Evolutionary conservation across 2,888 invertebrate species (phyloP).

Genomic region (Dendrolimus pini): DNA sequence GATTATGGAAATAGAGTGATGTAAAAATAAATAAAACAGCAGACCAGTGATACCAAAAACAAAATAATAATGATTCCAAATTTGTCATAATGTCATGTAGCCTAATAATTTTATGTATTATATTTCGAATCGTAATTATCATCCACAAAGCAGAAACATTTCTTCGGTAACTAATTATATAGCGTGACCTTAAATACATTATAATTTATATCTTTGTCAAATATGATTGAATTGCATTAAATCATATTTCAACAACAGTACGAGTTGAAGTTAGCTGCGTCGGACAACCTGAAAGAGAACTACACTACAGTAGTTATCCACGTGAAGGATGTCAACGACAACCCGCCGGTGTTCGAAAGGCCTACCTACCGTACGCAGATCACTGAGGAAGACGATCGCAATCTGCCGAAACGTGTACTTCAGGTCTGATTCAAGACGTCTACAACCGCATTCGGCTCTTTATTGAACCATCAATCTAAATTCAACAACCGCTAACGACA

Average conservation of each 20-base stretch:
- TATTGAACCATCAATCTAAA: constrained; percentile 27
- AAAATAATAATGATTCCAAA: too few species aligned
- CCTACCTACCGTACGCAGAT: constrained; percentile 97
- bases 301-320: constrained; percentile 97
- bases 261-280: constrained; percentile 95
- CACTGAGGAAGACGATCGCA: constrained; percentile 96
- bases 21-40: too few species aligned
- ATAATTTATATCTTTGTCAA: too few species aligned
- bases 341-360: constrained; percentile 96
- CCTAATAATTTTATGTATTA: too few species aligned
- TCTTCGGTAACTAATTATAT: too few species aligned
- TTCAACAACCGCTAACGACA: constrained; percentile 7
- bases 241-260: constrained; percentile 77
- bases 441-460: constrained; percentile 55
- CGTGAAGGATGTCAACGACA: constrained; percentile 98
- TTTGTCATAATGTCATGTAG: too few species aligned
- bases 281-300: constrained; percentile 97
- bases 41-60: too few species aligned
- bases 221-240: constrained; percentile 11
- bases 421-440: constrained; percentile 84
- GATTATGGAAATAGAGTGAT: too few species aligned
- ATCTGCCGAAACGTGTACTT: constrained; percentile 94
- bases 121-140: too few species aligned
- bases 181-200: too few species aligned
- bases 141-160: too few species aligned